These are phyloP conservation scores for human (Homo sapiens) DNA, from an alignment of 2,113 vertebrate species.

Conservation along the genomic window GRCh38 chr1:8044001-8044500, in stretches of 20 bases:
- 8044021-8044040: not conserved
- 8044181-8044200: not conserved
- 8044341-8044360: not conserved
- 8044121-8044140: not conserved
- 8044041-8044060: not conserved
- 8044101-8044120: not conserved
- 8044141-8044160: accelerated
- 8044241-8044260: not conserved
- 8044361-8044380: not conserved
- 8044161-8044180: not conserved
- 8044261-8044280: not conserved
- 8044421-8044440: not conserved
- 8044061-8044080: not conserved
- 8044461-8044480: not conserved
- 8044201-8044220: accelerated
- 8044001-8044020: not conserved
- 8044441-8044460: not conserved
- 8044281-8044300: not conserved
- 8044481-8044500: not conserved
- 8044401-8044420: not conserved
- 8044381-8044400: not conserved
- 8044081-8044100: not conserved
- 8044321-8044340: not conserved
- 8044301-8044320: not conserved
- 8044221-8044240: not conserved